phyloP scores from a whole-genome alignment of 2,797 vertebrate species.

The Psittacula derbiana region DNA sequence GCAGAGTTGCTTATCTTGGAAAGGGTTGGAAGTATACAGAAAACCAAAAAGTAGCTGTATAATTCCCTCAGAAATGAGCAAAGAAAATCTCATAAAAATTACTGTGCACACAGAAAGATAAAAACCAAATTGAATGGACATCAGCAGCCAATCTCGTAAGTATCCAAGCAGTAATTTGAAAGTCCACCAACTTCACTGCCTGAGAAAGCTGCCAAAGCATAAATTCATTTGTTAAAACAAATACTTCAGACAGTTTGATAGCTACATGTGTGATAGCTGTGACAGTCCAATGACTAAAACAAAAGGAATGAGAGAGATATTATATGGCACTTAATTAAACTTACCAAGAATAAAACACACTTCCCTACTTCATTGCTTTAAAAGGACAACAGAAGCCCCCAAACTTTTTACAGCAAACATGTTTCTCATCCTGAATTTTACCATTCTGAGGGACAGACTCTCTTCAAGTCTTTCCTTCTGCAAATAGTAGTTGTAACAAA shows the following conservation, averaged over 20 bases:
- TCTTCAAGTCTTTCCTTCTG: background rate
- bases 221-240: conserved; percentile 26
- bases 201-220: background rate
- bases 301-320: background rate
- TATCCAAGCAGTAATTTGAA: background rate
- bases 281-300: background rate
- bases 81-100: background rate
- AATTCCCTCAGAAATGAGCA: background rate
- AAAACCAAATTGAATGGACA: background rate
- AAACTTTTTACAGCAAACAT: background rate
- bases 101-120: background rate
- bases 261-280: background rate
- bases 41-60: background rate
- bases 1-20: background rate
- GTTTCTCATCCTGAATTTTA: background rate
- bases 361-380: background rate
- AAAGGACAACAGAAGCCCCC: background rate
- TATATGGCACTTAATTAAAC: background rate
- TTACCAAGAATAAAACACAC: background rate
- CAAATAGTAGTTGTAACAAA: background rate
- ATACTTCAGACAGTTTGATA: background rate
- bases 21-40: background rate
- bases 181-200: background rate
- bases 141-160: background rate
- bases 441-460: background rate